Base-by-base conservation (phyloP, 2,113 vertebrate species). In the Caranx ignobilis region DNA sequence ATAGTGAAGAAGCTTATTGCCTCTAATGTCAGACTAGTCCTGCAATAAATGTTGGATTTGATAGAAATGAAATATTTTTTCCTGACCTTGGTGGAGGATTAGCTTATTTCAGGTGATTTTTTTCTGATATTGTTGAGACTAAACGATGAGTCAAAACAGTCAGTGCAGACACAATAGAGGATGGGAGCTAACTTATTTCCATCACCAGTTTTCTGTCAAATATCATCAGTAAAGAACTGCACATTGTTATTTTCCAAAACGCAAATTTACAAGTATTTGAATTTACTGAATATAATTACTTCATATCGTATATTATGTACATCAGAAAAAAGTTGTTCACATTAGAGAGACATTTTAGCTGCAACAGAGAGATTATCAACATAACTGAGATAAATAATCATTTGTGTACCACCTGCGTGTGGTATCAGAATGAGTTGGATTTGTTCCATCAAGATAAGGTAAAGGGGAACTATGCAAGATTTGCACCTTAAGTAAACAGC, bases 401-500 rank as follows among this genome's bases (percentile, higher is more conserved):
- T 32, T 15, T 56, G 26, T 54, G 21, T 56, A 13, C 55, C 11
- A 19, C 45, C 7, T n/a, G 45, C 2, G 16, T n/a, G 4, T 41
- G 12, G 50, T 57, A 26, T 67, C 18, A 39, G 64, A 69, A 31
- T n/a, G 26, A 52, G 47, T 31, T 15, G n/a, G 37, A 64, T 80
- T 77, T 71, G 47, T 61, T 67, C 47, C 52, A 56, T 37, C 12
- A 18, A 34, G 41, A 60, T 66, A 55, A 41, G 56, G 21, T 26
- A 7, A 77, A 47, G 50, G 50, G 18, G 56, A n/a, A 26, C 26
- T 26, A 26, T 26, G 26, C 26, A 26, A 26, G 26, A 26, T 26
- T 26, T 26, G 1, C 26, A 26, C 26, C 26, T 26, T 26, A 26
- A 26, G 26, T 1, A 26, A 26, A 26, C 26, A 26, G 26, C 26